Evolutionary conservation across 2,113 vertebrate genomes (phyloP).

Genomic region (Aspidoscelis tigris): DNA sequence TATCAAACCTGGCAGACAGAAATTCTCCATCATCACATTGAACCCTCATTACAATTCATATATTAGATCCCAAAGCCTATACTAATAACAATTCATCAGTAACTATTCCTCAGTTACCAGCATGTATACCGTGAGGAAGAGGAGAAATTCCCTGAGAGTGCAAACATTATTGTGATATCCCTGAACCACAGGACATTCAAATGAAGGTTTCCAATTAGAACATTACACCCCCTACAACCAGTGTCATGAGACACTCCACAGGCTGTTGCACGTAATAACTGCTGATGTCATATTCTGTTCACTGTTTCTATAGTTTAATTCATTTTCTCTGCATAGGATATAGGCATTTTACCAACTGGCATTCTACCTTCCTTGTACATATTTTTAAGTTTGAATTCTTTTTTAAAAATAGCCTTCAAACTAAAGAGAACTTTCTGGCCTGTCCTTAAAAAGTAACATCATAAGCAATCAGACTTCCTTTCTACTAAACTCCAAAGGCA

Average conservation of each 20-base stretch:
- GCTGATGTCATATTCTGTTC: background rate
- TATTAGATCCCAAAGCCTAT: background rate
- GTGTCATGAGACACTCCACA: too few species aligned
- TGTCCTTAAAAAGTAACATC: background rate
- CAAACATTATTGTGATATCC: background rate
- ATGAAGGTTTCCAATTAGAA: background rate
- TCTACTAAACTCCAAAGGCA: background rate
- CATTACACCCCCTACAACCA: background rate
- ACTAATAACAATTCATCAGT: background rate
- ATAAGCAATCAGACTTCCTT: background rate
- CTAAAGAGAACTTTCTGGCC: background rate
- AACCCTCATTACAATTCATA: background rate
- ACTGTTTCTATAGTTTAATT: background rate
- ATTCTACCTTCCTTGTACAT: background rate
- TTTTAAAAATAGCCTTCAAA: background rate
- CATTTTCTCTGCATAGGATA: conserved; percentile 37
- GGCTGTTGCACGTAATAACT: background rate
- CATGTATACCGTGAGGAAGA: background rate
- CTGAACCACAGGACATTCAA: background rate
- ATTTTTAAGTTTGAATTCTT: background rate
- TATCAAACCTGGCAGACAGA: background rate
- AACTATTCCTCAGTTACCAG: background rate
- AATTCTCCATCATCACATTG: background rate
- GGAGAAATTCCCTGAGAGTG: background rate
- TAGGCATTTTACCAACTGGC: conserved; percentile 21